phyloP scores from a whole-genome alignment of 2,888 invertebrate genomes.

The Elysia crispata region DNA sequence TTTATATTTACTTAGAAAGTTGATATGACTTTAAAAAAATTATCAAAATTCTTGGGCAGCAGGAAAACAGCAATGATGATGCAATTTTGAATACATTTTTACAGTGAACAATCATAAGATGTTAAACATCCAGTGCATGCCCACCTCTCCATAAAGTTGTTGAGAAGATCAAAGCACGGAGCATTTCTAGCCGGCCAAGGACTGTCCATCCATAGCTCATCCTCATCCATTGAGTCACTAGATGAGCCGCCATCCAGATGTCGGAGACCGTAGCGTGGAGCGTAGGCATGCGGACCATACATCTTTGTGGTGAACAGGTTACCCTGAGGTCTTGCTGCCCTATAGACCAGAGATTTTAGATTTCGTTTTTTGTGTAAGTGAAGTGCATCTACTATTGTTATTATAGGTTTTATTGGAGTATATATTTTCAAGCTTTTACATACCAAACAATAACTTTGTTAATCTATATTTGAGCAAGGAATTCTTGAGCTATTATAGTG shows the following conservation, averaged over 20 bases:
- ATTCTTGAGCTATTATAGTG: too few species aligned
- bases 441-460: too few species aligned
- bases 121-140: too few species aligned
- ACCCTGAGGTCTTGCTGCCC: constrained; percentile 70
- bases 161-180: constrained; percentile 75
- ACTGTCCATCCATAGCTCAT: constrained; percentile 74
- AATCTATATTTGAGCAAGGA: too few species aligned
- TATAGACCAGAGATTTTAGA: constrained; percentile 45
- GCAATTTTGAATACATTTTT: too few species aligned
- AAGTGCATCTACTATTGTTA: background rate
- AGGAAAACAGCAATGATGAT: too few species aligned
- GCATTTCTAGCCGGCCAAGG: constrained; percentile 77
- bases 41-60: too few species aligned
- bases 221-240: constrained; percentile 64
- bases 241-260: constrained; percentile 61
- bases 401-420: background rate
- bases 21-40: too few species aligned
- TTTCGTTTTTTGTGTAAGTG: too few species aligned
- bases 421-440: background rate
- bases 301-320: constrained; percentile 73
- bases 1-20: too few species aligned
- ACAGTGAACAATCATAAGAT: too few species aligned
- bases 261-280: constrained; percentile 69
- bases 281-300: constrained; percentile 75
- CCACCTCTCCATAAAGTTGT: constrained; percentile 77